Percentiles rank a stretch among this genome's conserved stretches.
Evolutionary conservation across 2,113 vertebrate species (phyloP).

Genomic region (Rissa tridactyla): DNA sequence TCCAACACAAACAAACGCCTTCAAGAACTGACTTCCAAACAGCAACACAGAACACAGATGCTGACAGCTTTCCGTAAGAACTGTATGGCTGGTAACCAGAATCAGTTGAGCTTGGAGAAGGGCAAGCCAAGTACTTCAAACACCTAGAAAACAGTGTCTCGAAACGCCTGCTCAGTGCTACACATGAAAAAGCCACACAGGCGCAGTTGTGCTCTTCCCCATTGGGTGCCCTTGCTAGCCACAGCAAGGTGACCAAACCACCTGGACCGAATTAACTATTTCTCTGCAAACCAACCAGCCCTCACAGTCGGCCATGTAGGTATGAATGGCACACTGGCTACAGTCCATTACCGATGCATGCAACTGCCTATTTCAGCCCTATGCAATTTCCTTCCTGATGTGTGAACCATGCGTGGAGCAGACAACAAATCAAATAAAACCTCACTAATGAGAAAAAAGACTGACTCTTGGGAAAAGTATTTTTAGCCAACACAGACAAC

Average conservation of each 20-base stretch:
- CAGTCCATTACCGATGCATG: background rate
- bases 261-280: background rate
- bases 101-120: background rate
- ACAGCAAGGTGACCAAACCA: background rate
- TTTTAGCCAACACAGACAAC: background rate
- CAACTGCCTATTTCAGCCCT: background rate
- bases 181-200: background rate
- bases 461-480: background rate
- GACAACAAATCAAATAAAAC: background rate
- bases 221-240: background rate
- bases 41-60: background rate
- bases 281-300: background rate
- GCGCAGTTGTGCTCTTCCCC: rapidly evolving
- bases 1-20: background rate
- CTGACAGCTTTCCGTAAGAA: background rate
- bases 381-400: background rate
- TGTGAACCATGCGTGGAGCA: background rate
- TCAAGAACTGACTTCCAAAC: background rate
- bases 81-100: background rate
- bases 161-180: background rate
- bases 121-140: background rate
- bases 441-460: background rate
- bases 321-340: background rate
- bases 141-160: background rate
- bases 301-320: rapidly evolving